Evolutionary conservation across 2,797 vertebrate genomes (phyloP).

Genomic region (Eulemur coronatus): DNA sequence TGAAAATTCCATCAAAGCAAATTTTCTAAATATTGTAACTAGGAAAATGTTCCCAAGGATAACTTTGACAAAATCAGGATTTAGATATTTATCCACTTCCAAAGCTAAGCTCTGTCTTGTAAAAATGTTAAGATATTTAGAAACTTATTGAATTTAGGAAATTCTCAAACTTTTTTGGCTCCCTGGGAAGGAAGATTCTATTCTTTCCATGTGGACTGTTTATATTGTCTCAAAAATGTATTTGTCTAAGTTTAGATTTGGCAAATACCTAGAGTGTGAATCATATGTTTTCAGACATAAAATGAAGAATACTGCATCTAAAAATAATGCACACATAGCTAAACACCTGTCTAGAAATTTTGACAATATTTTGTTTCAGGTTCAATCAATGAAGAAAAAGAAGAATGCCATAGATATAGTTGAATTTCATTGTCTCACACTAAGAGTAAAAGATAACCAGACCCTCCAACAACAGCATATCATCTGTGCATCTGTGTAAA

Average conservation of each 20-base stretch:
- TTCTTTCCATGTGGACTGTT: background rate
- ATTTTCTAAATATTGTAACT: background rate
- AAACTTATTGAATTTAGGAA: background rate
- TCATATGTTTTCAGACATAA: slow-evolving; percentile 26
- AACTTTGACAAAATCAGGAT: background rate
- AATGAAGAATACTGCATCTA: background rate
- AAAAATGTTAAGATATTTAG: slow-evolving; percentile 18
- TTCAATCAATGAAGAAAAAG: background rate
- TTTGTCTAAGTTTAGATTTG: slow-evolving; percentile 1
- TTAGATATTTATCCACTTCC: background rate
- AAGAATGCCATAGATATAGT: background rate
- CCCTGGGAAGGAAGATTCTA: background rate
- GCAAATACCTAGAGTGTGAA: background rate
- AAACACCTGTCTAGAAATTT: background rate
- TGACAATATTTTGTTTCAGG: background rate
- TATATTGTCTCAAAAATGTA: background rate
- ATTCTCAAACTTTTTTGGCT: background rate
- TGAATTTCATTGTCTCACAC: background rate
- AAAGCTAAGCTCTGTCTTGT: background rate
- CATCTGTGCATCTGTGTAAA: background rate
- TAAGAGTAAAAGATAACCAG: background rate
- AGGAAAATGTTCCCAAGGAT: background rate
- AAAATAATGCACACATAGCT: background rate
- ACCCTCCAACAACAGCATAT: background rate
- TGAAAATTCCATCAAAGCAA: background rate